These are phyloP conservation scores for Paramormyrops kingsleyae DNA, from an alignment of 2,113 vertebrate genomes.

Conservation along the genomic window DNA sequence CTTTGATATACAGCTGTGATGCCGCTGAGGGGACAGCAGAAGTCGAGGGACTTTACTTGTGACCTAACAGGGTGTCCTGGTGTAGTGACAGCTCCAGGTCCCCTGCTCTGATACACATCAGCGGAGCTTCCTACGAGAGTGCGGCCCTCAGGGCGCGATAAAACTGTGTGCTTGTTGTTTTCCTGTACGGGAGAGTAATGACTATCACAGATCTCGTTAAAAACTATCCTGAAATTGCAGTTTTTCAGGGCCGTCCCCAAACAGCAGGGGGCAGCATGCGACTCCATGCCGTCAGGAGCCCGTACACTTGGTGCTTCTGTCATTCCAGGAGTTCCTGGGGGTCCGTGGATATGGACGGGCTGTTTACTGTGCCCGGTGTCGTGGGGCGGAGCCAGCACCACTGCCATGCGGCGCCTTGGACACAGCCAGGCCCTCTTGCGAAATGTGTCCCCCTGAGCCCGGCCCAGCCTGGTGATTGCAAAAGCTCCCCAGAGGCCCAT, in stretches of 20 bases:
- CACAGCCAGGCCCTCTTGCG: neutral
- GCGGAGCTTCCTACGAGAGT: neutral
- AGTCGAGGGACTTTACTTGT: too few species aligned
- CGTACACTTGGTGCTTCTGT: neutral
- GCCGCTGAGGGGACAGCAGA: neutral
- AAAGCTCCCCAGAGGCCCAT: neutral
- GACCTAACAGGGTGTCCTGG: neutral
- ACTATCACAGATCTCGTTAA: neutral
- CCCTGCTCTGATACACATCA: neutral
- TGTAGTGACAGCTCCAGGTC: neutral
- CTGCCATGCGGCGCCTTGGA: neutral
- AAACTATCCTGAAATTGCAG: neutral
- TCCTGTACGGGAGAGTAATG: neutral
- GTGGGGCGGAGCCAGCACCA: neutral
- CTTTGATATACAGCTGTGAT: neutral
- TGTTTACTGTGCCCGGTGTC: constrained; percentile 4
- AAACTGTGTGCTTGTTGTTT: neutral
- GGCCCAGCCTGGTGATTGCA: neutral
- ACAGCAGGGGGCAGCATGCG: neutral
- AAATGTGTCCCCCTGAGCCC: neutral
- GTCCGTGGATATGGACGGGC: neutral
- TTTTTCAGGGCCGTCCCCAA: neutral
- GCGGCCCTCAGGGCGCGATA: neutral
- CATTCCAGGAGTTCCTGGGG: neutral
- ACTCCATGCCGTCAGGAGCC: neutral